A percentile compares a stretch with the other conserved stretches of the same genome.
These are phyloP conservation scores for Eudiplozoon nipponicum DNA, from an alignment of 2,888 invertebrate species.

Conservation along the genomic window DNA sequence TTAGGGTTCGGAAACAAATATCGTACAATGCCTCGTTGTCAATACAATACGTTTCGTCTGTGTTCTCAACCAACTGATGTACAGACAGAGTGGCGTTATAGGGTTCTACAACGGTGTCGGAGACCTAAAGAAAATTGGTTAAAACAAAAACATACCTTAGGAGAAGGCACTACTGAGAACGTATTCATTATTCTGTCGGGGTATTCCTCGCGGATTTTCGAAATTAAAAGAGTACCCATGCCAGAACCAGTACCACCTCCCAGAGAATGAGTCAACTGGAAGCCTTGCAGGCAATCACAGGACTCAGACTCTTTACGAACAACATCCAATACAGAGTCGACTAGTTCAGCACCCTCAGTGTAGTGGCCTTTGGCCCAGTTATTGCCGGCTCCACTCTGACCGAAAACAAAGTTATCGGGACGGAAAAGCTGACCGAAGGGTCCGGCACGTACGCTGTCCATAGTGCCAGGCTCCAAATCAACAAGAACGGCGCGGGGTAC, in stretches of 20 bases:
- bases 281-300: constrained; percentile 52
- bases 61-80: constrained; percentile 16
- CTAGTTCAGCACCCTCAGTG: constrained; percentile 45
- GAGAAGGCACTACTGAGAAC: constrained; percentile 47
- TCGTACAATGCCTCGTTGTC: constrained; percentile 17
- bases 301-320: constrained; percentile 45
- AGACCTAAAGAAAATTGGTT: constrained; percentile 5
- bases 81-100: constrained; percentile 16
- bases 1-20: constrained; percentile 15
- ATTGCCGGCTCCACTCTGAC: constrained; percentile 41
- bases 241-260: constrained; percentile 29
- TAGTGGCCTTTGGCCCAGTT: constrained; percentile 66
- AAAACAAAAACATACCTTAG: constrained; percentile 20
- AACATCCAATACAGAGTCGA: constrained; percentile 34
- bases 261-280: constrained; percentile 33
- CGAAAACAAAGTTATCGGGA: constrained; percentile 69
- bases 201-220: constrained; percentile 21
- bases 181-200: constrained; percentile 44
- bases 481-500: constrained; percentile 57
- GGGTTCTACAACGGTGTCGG: constrained; percentile 16
- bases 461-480: constrained; percentile 67
- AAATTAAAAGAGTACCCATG: constrained; percentile 20
- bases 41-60: constrained; percentile 16
- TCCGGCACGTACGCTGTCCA: constrained; percentile 67
- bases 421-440: constrained; percentile 60